These are phyloP conservation scores for Papilio helenus DNA, from an alignment of 1,140 invertebrate species.

Conservation along the genomic window DNA sequence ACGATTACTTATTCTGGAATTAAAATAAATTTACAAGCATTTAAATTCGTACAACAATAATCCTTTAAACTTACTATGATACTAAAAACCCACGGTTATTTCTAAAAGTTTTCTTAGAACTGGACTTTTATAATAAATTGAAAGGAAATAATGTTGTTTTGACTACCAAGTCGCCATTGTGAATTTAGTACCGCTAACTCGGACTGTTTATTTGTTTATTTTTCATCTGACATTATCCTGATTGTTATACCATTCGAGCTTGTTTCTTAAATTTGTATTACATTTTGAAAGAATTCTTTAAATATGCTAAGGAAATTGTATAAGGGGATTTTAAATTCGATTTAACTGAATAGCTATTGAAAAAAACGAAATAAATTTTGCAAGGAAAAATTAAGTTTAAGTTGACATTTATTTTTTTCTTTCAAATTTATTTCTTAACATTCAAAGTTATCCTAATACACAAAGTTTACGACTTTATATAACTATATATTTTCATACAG, in stretches of 20 bases:
- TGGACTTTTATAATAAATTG: neutral
- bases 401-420: neutral
- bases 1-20: too few species aligned
- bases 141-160: neutral
- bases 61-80: neutral
- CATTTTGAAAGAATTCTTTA: neutral
- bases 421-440: neutral
- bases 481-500: too few species aligned
- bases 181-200: neutral
- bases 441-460: neutral
- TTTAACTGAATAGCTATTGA: neutral
- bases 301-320: neutral
- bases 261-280: neutral
- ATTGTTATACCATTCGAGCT: neutral
- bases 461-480: neutral
- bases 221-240: neutral
- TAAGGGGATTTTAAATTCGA: neutral
- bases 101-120: neutral
- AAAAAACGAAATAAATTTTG: neutral
- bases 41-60: neutral
- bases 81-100: neutral
- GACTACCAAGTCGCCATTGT: neutral
- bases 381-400: neutral
- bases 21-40: too few species aligned
- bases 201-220: conserved; percentile 13